These are phyloP conservation scores for Drosophila orena DNA, from an alignment of 1,140 invertebrate genomes.

Conservation along the genomic window DNA sequence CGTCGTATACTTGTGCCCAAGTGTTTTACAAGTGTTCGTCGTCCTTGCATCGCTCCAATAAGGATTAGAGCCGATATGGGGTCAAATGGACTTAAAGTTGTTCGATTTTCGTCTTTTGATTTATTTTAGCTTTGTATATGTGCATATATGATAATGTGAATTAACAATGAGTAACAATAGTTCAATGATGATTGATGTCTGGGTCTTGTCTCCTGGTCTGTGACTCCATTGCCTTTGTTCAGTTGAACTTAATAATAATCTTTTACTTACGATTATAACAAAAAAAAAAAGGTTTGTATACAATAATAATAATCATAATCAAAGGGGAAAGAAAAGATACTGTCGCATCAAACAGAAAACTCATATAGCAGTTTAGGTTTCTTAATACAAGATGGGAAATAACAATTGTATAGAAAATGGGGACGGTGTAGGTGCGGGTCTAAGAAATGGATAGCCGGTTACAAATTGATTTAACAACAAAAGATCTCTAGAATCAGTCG, in stretches of 20 bases:
- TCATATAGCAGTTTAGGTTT: not conserved
- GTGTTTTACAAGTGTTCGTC: conserved; percentile 8
- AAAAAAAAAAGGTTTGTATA: conserved; percentile 15
- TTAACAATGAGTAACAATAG: conserved; percentile 54
- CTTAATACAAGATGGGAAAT: conserved; percentile 2
- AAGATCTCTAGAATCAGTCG: not conserved
- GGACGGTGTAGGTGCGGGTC: conserved; percentile 12
- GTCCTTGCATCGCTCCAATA: not conserved
- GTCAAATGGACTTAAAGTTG: conserved; percentile 9
- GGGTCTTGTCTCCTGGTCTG: not conserved
- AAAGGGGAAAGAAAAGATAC: not conserved
- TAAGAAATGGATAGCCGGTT: conserved; percentile 8
- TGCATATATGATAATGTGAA: conserved; percentile 7
- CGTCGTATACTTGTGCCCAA: conserved; percentile 16
- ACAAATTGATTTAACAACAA: not conserved
- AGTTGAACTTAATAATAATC: conserved; percentile 35
- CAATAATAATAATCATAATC: conserved; percentile 26
- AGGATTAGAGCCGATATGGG: conserved; percentile 25
- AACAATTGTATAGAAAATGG: conserved; percentile 7
- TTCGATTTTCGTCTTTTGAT: conserved; percentile 21
- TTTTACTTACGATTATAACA: conserved; percentile 32
- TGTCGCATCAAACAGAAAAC: not conserved
- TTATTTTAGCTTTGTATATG: conserved; percentile 5
- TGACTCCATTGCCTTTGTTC: conserved; percentile 36
- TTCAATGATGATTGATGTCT: conserved; percentile 29